Evolutionary conservation across 2,888 invertebrate species (phyloP).

Genomic region (Temnothorax unifasciatus): DNA sequence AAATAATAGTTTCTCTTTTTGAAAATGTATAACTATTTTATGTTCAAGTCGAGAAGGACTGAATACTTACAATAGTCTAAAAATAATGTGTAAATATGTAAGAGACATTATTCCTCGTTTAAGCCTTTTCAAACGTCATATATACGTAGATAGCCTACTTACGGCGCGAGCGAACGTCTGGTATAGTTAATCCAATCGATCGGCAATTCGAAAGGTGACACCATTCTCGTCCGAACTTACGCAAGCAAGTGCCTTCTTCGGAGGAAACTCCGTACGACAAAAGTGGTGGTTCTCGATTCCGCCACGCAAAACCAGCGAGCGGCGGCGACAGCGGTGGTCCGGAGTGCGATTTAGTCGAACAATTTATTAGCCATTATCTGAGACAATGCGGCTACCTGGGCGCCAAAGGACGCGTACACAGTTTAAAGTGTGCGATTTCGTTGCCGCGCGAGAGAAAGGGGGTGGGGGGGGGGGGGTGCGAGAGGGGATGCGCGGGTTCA

Average conservation of each 20-base stretch:
- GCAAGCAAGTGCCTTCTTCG: constrained; percentile 16
- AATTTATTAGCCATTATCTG: constrained; percentile 85
- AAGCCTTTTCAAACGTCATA: no score
- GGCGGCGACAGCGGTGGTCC: constrained; percentile 79
- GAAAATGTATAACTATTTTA: background rate
- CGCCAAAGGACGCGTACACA: constrained; percentile 74
- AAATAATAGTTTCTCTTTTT: background rate
- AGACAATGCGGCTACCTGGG: constrained; percentile 84
- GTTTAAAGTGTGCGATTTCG: constrained; percentile 62
- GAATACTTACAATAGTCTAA: background rate
- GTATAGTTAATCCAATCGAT: constrained; percentile 36
- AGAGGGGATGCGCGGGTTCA: constrained; percentile 11
- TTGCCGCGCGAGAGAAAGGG: constrained; percentile 16
- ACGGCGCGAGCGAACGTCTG: constrained; percentile 2
- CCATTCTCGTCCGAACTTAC: constrained; percentile 7
- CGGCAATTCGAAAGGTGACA: constrained; percentile 27
- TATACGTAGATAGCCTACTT: constrained; percentile 21
- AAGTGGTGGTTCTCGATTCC: constrained; percentile 19
- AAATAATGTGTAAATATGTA: background rate
- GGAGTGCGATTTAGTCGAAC: constrained; percentile 77
- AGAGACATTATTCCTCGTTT: background rate
- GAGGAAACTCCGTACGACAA: constrained; percentile 31
- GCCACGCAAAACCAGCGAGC: constrained; percentile 13
- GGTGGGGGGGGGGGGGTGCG: constrained; percentile 7
- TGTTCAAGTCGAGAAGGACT: background rate